Percentiles rank a stretch among this genome's conserved stretches.
These are phyloP conservation scores for Tiliqua scincoides DNA, from an alignment of 2,113 vertebrate genomes.

Conservation along the genomic window DNA sequence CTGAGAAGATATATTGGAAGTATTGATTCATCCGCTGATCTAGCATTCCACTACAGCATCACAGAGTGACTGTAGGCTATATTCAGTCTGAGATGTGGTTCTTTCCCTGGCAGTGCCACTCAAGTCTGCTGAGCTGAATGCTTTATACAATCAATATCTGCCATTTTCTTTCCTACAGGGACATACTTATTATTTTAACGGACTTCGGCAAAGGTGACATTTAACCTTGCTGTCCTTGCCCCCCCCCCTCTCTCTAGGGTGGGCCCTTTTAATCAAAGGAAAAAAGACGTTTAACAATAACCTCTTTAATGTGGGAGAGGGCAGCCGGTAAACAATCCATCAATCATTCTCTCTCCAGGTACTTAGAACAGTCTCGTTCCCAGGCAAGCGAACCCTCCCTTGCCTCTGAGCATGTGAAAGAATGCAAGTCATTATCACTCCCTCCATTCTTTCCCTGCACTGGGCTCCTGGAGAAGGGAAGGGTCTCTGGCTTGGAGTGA, in stretches of 20 bases:
- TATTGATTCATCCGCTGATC: neutral
- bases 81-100: neutral
- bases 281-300: too few relatives aligned
- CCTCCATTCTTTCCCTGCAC: too few relatives aligned
- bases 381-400: too few relatives aligned
- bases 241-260: neutral
- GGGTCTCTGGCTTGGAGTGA: too few relatives aligned
- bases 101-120: neutral
- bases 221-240: neutral
- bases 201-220: neutral
- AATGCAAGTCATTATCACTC: too few relatives aligned
- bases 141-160: neutral
- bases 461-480: too few relatives aligned
- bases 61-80: neutral
- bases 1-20: slow-evolving; percentile 1
- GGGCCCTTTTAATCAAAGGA: too few relatives aligned
- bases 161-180: neutral
- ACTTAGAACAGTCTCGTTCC: too few relatives aligned
- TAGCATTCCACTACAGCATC: neutral
- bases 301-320: too few relatives aligned
- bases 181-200: neutral
- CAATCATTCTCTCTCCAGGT: too few relatives aligned
- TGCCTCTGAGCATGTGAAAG: too few relatives aligned
- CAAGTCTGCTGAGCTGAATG: neutral
- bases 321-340: too few relatives aligned